phyloP scores from a whole-genome alignment of 2,888 invertebrate genomes.

The Hoplodrina blanda region DNA sequence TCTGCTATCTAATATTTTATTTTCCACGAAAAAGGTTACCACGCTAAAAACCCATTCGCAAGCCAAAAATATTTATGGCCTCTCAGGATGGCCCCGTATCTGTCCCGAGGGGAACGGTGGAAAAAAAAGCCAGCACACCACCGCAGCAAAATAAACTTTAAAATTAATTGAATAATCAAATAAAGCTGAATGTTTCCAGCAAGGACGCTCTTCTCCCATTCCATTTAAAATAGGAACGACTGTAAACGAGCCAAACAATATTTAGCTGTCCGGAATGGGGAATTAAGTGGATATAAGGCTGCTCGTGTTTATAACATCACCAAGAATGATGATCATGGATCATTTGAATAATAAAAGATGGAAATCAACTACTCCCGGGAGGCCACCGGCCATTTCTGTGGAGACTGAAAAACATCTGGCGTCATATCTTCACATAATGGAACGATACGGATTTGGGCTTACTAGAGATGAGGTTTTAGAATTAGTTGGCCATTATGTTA shows the following conservation, averaged over 20 bases:
- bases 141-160: constrained; percentile 54
- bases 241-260: constrained; percentile 8
- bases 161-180: constrained; percentile 67
- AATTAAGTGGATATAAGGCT: too few relatives aligned
- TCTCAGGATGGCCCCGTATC: constrained; percentile 49
- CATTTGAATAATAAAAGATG: too few relatives aligned
- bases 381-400: too few relatives aligned
- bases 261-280: background rate
- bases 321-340: too few relatives aligned
- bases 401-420: too few relatives aligned
- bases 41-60: constrained; percentile 47
- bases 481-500: too few relatives aligned
- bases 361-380: too few relatives aligned
- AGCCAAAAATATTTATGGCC: constrained; percentile 61
- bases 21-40: constrained; percentile 41
- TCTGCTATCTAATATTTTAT: constrained; percentile 46
- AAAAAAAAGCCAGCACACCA: constrained; percentile 51
- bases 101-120: constrained; percentile 38
- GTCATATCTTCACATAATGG: too few relatives aligned
- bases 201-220: constrained; percentile 13
- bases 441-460: too few relatives aligned
- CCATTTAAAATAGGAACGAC: constrained; percentile 5
- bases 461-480: too few relatives aligned
- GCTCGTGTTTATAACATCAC: too few relatives aligned
- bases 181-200: constrained; percentile 41